These are phyloP conservation scores for Leptura quadrifasciata DNA, from an alignment of 2,888 invertebrate species.

Conservation along the genomic window DNA sequence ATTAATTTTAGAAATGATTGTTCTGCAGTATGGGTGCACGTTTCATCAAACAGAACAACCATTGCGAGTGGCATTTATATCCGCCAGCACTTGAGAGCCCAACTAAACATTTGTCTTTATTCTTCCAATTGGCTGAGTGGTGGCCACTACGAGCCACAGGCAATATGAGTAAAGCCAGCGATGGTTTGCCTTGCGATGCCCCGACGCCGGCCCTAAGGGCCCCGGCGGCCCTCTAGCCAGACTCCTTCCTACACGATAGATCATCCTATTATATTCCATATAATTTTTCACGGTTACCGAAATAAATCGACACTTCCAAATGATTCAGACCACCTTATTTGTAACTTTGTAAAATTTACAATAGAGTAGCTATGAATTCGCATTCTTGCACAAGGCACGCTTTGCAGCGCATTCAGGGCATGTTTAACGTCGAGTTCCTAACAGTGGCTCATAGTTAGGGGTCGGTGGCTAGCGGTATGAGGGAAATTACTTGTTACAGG, in stretches of 20 bases:
- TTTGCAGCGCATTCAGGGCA: constrained; percentile 24
- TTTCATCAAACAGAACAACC: constrained; percentile 72
- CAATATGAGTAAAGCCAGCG: constrained; percentile 51
- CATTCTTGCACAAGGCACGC: constrained; percentile 30
- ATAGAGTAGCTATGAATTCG: background rate
- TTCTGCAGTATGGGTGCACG: constrained; percentile 66
- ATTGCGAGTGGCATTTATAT: constrained; percentile 74
- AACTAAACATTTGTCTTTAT: constrained; percentile 75
- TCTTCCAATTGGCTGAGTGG: constrained; percentile 74
- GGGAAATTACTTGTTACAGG: constrained; percentile 1
- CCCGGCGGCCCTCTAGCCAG: constrained; percentile 29
- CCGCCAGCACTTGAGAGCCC: constrained; percentile 69
- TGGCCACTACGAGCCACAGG: constrained; percentile 67
- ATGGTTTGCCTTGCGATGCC: constrained; percentile 43
- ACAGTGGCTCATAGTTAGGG: constrained; percentile 21
- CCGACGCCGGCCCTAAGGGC: constrained; percentile 41
- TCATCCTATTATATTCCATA: background rate
- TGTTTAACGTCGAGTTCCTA: constrained; percentile 22
- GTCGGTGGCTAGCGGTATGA: constrained; percentile 17
- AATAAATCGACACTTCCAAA: background rate
- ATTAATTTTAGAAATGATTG: constrained; percentile 68
- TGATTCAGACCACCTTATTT: background rate
- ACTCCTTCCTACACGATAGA: constrained; percentile 17
- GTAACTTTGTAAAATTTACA: constrained; percentile 5
- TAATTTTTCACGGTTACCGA: background rate